Evolutionary conservation across 2,888 invertebrate species (phyloP).

Genomic region (Acrobasis consociella): DNA sequence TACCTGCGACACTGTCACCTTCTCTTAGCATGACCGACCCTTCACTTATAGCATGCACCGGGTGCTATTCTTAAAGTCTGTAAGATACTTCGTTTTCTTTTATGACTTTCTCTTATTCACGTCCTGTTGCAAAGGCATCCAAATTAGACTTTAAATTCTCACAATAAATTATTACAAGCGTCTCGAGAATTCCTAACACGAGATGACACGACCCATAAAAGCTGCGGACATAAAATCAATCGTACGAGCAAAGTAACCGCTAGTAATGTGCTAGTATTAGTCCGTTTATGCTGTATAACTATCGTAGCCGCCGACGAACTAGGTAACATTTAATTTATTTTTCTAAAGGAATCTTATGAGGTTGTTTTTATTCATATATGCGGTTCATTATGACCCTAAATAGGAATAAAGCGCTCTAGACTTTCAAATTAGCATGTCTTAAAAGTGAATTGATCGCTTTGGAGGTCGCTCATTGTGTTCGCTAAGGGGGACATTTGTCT

Average conservation of each 20-base stretch:
- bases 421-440: constrained; percentile 75
- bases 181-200: constrained; percentile 10
- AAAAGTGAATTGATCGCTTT: constrained; percentile 71
- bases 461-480: constrained; percentile 73
- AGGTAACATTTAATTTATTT: constrained; percentile 31
- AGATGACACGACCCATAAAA: constrained; percentile 25
- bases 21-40: too few species aligned
- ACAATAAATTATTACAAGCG: constrained; percentile 17
- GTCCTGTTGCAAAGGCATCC: neutral
- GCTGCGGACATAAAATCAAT: constrained; percentile 21
- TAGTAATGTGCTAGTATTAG: constrained; percentile 19
- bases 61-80: constrained; percentile 14
- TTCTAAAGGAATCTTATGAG: constrained; percentile 31
- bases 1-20: constrained; percentile 65
- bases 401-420: constrained; percentile 61
- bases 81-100: constrained; percentile 2
- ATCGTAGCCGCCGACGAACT: constrained; percentile 24
- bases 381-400: constrained; percentile 50
- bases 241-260: constrained; percentile 22
- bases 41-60: constrained; percentile 38
- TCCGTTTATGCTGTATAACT: constrained; percentile 10
- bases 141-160: constrained; percentile 14
- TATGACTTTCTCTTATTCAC: constrained; percentile 4
- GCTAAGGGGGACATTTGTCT: constrained; percentile 75
- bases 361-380: constrained; percentile 51